phyloP scores from a whole-genome alignment of 2,888 invertebrate genomes.

The Stenurella melanura region DNA sequence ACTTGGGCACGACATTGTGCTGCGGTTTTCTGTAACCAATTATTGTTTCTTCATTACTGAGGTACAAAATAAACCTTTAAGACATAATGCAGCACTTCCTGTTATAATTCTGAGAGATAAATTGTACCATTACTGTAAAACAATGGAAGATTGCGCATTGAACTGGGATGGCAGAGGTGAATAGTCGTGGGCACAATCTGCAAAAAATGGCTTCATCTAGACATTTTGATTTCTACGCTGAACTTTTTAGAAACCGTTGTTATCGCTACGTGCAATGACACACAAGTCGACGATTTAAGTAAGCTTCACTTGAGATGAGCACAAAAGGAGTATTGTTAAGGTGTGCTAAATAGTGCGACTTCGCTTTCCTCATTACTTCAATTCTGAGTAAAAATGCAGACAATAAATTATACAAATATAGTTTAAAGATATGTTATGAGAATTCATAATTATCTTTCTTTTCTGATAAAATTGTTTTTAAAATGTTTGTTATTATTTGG shows the following conservation, averaged over 20 bases:
- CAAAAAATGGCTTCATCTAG: neutral
- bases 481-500: too few relatives aligned
- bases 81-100: slow-evolving; percentile 41
- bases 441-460: too few relatives aligned
- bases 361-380: too few relatives aligned
- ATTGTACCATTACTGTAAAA: slow-evolving; percentile 40
- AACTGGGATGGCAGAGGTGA: slow-evolving; percentile 18
- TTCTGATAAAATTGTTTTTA: too few relatives aligned
- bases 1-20: slow-evolving; percentile 15
- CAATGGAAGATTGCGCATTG: slow-evolving; percentile 39
- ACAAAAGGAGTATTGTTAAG: too few relatives aligned
- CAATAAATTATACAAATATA: too few relatives aligned
- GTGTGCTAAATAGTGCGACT: too few relatives aligned
- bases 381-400: too few relatives aligned
- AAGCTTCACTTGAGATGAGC: too few relatives aligned
- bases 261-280: too few relatives aligned
- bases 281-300: too few relatives aligned
- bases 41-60: slow-evolving; percentile 39
- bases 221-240: neutral
- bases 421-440: too few relatives aligned
- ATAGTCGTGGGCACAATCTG: slow-evolving; percentile 1
- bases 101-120: slow-evolving; percentile 40
- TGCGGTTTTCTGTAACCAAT: slow-evolving; percentile 40
- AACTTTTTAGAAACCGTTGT: neutral
- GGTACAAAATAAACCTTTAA: slow-evolving; percentile 38